Evolutionary conservation across 2,888 invertebrate genomes (phyloP).

Genomic region (Parasteatoda lunata): DNA sequence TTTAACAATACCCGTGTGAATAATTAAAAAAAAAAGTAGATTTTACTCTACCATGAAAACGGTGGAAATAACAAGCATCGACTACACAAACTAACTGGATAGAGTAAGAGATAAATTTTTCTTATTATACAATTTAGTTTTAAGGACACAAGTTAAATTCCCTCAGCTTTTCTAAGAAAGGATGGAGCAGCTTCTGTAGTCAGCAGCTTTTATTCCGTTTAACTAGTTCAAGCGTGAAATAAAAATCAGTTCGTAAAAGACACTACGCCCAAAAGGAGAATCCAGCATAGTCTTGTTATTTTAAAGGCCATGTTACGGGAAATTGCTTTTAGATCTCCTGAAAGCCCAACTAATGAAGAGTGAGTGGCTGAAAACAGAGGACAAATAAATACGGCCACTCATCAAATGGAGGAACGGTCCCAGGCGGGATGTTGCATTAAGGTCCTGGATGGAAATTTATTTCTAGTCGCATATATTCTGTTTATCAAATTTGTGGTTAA

Average conservation of each 20-base stretch:
- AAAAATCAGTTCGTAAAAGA: background rate
- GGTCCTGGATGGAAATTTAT: slow-evolving; percentile 46
- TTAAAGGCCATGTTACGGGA: slow-evolving; percentile 34
- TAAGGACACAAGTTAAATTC: too few species aligned
- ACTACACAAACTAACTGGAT: too few species aligned
- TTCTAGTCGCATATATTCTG: slow-evolving; percentile 32
- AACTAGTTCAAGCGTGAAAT: background rate
- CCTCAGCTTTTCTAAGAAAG: too few species aligned
- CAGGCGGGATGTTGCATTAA: slow-evolving; percentile 6
- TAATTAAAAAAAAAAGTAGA: too few species aligned
- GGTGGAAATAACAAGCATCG: too few species aligned
- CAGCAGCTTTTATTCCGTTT: background rate
- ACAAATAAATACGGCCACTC: slow-evolving; percentile 48
- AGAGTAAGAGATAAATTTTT: too few species aligned
- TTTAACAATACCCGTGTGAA: too few species aligned
- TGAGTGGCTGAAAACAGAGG: slow-evolving; percentile 11
- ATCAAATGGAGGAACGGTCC: slow-evolving; percentile 17
- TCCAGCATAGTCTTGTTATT: slow-evolving; percentile 4
- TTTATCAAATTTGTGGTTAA: slow-evolving; percentile 47
- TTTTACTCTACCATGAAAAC: too few species aligned
- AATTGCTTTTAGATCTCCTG: slow-evolving; percentile 48
- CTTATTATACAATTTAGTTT: too few species aligned
- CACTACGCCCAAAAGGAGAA: background rate
- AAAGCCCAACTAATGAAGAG: slow-evolving; percentile 48
- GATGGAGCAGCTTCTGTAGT: too few species aligned